A percentile compares a stretch with the other conserved stretches of the same genome.
Conservation (phyloP, 2,113 vertebrate species). For the Corythornis cristatus region DNA sequence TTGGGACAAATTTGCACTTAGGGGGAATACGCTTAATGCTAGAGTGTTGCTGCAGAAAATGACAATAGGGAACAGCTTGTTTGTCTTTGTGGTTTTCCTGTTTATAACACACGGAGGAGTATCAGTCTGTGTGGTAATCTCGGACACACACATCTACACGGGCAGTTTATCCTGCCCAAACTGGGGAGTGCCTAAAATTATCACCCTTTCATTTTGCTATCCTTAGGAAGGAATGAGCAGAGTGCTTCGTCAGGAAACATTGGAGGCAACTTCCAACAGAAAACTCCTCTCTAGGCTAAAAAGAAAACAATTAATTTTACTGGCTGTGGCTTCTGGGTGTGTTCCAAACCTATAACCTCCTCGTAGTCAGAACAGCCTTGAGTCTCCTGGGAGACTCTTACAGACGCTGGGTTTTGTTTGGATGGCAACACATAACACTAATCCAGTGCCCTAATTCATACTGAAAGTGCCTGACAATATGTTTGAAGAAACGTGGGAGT, state of each 20-base stretch:
- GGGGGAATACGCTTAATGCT: background rate
- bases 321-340: background rate
- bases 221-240: background rate
- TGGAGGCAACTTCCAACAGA: background rate
- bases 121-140: background rate
- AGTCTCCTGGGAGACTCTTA: background rate
- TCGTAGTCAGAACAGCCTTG: background rate
- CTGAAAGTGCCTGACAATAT: background rate
- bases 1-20: background rate
- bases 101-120: slow-evolving; percentile 38
- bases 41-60: slow-evolving; percentile 11
- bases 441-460: background rate
- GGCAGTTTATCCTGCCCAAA: background rate
- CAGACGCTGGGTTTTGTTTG: background rate
- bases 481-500: background rate
- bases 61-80: background rate
- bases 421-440: background rate
- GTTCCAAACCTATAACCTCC: slow-evolving; percentile 8
- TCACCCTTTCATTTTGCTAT: background rate
- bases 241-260: background rate
- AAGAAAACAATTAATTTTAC: slow-evolving; percentile 15
- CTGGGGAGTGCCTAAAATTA: slow-evolving; percentile 15
- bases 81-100: slow-evolving; percentile 50
- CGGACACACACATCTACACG: background rate
- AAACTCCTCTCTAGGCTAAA: background rate